These are phyloP conservation scores for Invenusta paracnida DNA, from an alignment of 2,888 invertebrate species.

Conservation along the genomic window DNA sequence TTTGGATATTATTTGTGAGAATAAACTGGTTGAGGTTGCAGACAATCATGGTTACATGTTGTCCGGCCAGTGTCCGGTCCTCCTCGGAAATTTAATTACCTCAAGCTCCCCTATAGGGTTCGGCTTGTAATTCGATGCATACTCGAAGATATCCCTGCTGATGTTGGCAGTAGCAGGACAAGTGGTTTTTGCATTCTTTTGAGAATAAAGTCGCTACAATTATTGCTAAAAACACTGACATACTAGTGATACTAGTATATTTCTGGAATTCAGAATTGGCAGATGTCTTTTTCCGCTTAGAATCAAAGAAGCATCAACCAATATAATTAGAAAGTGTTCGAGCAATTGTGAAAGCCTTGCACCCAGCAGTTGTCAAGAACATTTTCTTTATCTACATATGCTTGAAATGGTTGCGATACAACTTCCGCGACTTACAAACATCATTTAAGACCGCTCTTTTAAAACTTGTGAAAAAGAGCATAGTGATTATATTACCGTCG, in stretches of 20 bases:
- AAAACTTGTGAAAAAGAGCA: not conserved
- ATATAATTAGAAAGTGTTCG: not conserved
- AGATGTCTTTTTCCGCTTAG: not conserved
- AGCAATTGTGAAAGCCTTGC: not conserved
- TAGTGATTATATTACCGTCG: too few species aligned
- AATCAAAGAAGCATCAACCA: not conserved
- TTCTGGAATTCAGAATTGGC: not conserved
- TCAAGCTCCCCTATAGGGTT: too few species aligned
- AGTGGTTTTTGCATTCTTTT: too few species aligned
- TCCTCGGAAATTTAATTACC: too few species aligned
- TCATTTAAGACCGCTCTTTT: not conserved
- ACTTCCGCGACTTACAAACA: not conserved
- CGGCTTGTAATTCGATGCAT: too few species aligned
- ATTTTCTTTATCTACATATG: not conserved
- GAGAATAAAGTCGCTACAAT: not conserved
- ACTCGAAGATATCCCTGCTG: too few species aligned
- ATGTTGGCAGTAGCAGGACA: too few species aligned
- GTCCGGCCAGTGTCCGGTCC: too few species aligned
- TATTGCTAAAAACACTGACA: not conserved
- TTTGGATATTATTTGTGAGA: not conserved
- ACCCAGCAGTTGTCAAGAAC: not conserved
- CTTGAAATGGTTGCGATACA: not conserved
- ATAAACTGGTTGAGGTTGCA: too few species aligned
- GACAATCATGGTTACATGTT: too few species aligned
- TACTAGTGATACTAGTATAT: not conserved